These are phyloP conservation scores for Argyrosomus regius DNA, from an alignment of 2,797 vertebrate genomes.

Conservation along the genomic window DNA sequence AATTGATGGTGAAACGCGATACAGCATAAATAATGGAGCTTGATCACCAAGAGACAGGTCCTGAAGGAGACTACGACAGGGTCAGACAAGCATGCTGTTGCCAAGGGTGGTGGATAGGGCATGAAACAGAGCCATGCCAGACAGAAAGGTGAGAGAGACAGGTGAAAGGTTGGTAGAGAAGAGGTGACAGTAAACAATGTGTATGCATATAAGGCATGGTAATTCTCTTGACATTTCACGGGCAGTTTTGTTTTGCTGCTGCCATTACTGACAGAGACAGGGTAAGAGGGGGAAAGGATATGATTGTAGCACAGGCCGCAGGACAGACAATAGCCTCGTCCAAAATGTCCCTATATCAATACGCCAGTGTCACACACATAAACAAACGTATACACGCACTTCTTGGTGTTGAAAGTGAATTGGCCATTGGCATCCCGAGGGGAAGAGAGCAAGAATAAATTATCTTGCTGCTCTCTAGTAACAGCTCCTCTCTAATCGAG, in stretches of 20 bases:
- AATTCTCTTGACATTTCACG: constrained; percentile 77
- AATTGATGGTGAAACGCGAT: constrained; percentile 84
- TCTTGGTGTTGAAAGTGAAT: constrained; percentile 48
- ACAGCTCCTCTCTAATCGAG: constrained; percentile 76
- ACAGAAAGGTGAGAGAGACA: constrained; percentile 55
- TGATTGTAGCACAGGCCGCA: constrained; percentile 44
- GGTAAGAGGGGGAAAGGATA: constrained; percentile 51
- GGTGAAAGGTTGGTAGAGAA: constrained; percentile 43
- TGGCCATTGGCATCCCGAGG: constrained; percentile 52
- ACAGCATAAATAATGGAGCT: constrained; percentile 85
- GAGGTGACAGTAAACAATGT: constrained; percentile 59
- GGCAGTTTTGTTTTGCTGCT: constrained; percentile 60
- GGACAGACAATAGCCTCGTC: constrained; percentile 58
- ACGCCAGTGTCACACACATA: constrained; percentile 30
- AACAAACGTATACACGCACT: constrained; percentile 43
- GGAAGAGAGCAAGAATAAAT: constrained; percentile 75
- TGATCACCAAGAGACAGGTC: constrained; percentile 70
- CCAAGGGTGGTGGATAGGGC: constrained; percentile 50
- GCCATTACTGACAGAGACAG: constrained; percentile 35
- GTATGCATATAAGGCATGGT: constrained; percentile 59
- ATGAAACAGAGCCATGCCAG: constrained; percentile 29
- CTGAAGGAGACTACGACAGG: constrained; percentile 76
- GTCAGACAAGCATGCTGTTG: constrained; percentile 76
- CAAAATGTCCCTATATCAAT: constrained; percentile 40
- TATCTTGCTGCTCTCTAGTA: constrained; percentile 72